Conservation (phyloP, 2,113 vertebrate species). For the Dicaeum eximium region DNA sequence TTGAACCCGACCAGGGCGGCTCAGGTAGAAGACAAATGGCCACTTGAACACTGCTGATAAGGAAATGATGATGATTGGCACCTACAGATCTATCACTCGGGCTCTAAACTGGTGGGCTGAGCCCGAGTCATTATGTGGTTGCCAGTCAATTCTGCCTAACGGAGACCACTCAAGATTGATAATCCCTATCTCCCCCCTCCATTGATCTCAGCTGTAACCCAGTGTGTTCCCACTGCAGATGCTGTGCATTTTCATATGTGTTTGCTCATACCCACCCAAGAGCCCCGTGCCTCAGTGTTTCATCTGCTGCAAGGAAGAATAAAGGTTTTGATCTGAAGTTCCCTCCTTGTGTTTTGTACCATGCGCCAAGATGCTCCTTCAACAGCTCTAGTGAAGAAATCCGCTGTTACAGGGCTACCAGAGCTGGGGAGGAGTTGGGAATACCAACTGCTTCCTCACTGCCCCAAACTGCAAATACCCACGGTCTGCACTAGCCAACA, state of each 20-base stretch:
- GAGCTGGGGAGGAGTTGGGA: background rate
- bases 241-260: background rate
- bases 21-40: conserved; percentile 61
- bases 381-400: background rate
- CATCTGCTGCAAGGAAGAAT: conserved; percentile 20
- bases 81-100: conserved; percentile 59
- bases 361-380: background rate
- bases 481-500: background rate
- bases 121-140: conserved; percentile 64
- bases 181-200: conserved; percentile 38
- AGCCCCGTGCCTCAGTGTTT: background rate
- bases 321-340: conserved; percentile 22
- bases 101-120: conserved; percentile 67
- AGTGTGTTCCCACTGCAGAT: background rate
- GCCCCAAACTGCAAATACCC: background rate
- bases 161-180: conserved; percentile 59
- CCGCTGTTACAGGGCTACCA: background rate
- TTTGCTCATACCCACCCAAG: background rate
- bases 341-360: conserved; percentile 35
- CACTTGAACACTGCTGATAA: conserved; percentile 37
- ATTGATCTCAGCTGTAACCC: conserved; percentile 51
- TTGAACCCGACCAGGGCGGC: background rate
- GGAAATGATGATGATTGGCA: conserved; percentile 61
- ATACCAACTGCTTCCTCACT: background rate
- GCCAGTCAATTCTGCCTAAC: conserved; percentile 64